Evolutionary conservation across 2,113 vertebrate genomes (phyloP).

Genomic region (Cryptotis parvus): DNA sequence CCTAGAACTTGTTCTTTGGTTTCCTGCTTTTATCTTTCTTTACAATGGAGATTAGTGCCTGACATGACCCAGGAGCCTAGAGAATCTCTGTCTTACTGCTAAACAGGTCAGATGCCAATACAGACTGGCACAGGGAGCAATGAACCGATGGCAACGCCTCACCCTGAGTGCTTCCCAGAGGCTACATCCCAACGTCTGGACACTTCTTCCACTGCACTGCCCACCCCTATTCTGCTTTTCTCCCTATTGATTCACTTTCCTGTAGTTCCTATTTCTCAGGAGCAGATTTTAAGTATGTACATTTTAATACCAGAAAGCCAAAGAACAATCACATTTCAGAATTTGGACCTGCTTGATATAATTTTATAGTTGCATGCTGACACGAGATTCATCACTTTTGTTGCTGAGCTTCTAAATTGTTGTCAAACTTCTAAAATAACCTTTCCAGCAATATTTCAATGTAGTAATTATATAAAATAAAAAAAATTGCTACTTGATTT

Average conservation of each 20-base stretch:
- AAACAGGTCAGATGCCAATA: not conserved
- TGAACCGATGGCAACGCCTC: not conserved
- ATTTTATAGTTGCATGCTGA: not conserved
- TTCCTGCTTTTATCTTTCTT: not conserved
- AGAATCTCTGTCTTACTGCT: not conserved
- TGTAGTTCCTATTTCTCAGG: not conserved
- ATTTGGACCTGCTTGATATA: not conserved
- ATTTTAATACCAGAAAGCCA: not conserved
- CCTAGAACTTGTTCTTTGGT: not conserved
- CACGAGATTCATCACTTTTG: not conserved
- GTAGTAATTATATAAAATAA: not conserved
- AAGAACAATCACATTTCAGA: not conserved
- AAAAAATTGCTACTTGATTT: constrained; percentile 2
- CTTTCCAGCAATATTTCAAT: not conserved
- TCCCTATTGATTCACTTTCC: not conserved
- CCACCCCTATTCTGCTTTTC: not conserved
- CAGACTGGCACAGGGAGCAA: not conserved
- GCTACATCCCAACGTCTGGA: not conserved
- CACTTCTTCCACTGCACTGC: not conserved
- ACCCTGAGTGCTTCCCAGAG: not conserved
- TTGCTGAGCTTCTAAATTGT: no score
- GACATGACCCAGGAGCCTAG: not conserved
- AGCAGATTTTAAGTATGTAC: not conserved
- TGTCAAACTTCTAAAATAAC: not conserved
- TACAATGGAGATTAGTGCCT: not conserved